These are phyloP conservation scores for Microctenopoma lineatum DNA, from an alignment of 2,797 vertebrate species.

Conservation along the genomic window DNA sequence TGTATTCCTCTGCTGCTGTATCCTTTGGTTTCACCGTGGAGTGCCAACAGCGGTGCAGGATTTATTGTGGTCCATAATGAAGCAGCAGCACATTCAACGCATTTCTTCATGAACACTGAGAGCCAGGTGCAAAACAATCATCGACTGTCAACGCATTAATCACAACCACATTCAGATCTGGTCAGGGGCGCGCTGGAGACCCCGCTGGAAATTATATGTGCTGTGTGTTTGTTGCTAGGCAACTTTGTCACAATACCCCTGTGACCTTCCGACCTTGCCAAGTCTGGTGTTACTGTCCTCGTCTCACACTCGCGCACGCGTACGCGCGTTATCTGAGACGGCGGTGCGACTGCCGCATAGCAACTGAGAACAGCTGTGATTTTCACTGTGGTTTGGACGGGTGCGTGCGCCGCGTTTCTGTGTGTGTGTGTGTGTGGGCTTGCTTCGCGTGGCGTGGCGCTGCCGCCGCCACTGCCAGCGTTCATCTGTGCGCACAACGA, in stretches of 20 bases:
- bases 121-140: slow-evolving; percentile 55
- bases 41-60: slow-evolving; percentile 35
- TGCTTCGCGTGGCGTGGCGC: not conserved
- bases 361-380: slow-evolving; percentile 78
- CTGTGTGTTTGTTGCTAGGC: slow-evolving; percentile 70
- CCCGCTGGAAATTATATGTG: slow-evolving; percentile 28
- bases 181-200: slow-evolving; percentile 15
- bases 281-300: slow-evolving; percentile 64
- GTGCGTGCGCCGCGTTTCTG: slow-evolving; percentile 6
- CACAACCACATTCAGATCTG: slow-evolving; percentile 40
- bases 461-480: slow-evolving; percentile 45
- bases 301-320: slow-evolving; percentile 50
- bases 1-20: not conserved
- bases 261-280: slow-evolving; percentile 78
- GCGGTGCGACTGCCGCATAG: slow-evolving; percentile 70
- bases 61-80: slow-evolving; percentile 40
- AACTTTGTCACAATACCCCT: slow-evolving; percentile 71
- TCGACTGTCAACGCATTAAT: slow-evolving; percentile 36
- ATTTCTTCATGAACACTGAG: slow-evolving; percentile 14
- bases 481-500: slow-evolving; percentile 55
- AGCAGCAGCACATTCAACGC: slow-evolving; percentile 29
- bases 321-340: slow-evolving; percentile 70
- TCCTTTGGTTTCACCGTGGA: slow-evolving; percentile 13
- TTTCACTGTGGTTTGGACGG: slow-evolving; percentile 44
- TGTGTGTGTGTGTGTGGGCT: slow-evolving; percentile 6